Conservation (phyloP, 2,797 vertebrate genomes). For the Chrysolophus pictus region DNA sequence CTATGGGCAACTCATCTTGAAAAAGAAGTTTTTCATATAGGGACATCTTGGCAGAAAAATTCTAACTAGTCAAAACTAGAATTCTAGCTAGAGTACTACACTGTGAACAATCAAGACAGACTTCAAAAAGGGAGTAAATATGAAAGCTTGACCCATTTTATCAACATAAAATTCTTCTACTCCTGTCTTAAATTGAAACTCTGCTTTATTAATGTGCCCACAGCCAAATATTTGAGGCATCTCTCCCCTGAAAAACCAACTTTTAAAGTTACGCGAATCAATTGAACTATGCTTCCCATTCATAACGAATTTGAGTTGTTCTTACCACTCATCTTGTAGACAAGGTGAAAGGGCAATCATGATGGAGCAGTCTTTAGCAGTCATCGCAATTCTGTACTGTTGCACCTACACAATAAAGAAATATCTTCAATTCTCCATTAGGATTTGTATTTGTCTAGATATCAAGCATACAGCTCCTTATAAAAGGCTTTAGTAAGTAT, state of each 20-base stretch:
- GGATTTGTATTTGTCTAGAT: background rate
- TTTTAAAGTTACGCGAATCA: background rate
- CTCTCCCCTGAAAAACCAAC: rapidly evolving
- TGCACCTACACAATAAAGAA: conserved; percentile 83
- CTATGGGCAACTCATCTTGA: background rate
- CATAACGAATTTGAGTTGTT: background rate
- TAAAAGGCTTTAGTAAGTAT: background rate
- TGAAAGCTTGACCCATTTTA: background rate
- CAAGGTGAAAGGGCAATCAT: conserved; percentile 93
- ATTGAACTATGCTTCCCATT: background rate
- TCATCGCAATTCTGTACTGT: conserved; percentile 96
- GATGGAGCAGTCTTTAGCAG: conserved; percentile 96
- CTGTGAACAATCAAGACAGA: background rate
- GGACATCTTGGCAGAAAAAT: background rate
- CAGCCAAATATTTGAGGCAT: background rate
- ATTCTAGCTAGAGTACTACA: no score
- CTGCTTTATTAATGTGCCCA: background rate
- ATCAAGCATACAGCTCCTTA: background rate
- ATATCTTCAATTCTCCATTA: background rate
- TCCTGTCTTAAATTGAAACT: background rate
- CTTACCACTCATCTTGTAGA: conserved; percentile 86
- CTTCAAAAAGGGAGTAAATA: background rate
- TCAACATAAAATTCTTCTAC: background rate
- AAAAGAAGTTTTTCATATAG: background rate
- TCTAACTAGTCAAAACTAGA: background rate